Conservation (phyloP, 2,113 vertebrate genomes). For the Chloebia gouldiae region DNA sequence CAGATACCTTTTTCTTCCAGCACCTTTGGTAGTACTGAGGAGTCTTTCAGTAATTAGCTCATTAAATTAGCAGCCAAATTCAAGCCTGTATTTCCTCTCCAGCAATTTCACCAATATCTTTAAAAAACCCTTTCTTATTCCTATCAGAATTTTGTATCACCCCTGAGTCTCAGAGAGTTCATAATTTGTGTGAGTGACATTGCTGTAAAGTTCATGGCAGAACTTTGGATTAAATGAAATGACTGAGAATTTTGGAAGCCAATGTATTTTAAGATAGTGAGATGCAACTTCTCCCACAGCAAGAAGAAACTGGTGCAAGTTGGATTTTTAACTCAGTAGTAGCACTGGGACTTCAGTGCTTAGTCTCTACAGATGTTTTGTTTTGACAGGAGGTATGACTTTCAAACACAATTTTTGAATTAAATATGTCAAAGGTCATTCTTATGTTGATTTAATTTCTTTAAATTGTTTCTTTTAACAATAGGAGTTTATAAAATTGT, state of each 20-base stretch:
- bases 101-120: background rate
- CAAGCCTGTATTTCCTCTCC: background rate
- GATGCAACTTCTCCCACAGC: background rate
- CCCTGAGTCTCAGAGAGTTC: background rate
- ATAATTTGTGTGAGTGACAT: background rate
- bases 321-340: background rate
- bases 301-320: background rate
- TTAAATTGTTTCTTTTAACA: conserved; percentile 16
- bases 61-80: background rate
- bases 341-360: background rate
- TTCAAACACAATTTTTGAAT: background rate
- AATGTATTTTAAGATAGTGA: background rate
- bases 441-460: background rate
- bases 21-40: background rate
- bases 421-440: background rate
- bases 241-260: background rate
- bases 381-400: background rate
- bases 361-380: background rate
- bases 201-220: background rate
- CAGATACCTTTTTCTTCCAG: background rate
- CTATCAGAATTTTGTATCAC: background rate
- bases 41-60: background rate
- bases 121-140: background rate
- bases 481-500: background rate
- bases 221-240: background rate